Evolutionary conservation across 2,888 invertebrate genomes (phyloP), one percentile per base, ranked within the genome.

Genomic region (Pristionchus japonicus): DNA sequence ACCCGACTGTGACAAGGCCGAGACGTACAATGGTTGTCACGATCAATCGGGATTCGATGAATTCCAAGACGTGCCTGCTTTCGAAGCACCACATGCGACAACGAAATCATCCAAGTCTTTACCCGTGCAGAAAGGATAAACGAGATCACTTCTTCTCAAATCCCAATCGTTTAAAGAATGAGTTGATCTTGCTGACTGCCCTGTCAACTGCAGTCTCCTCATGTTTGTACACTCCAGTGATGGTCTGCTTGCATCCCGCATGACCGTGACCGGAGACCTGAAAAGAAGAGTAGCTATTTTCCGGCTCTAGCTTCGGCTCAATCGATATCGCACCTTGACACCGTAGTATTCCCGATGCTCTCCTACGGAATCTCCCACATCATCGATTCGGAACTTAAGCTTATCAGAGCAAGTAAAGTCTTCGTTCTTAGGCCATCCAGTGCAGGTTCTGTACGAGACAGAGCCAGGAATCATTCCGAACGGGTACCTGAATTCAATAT

Each of bases 281-380:
- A 40, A n/a, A 31, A 31, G n/a, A n/a, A n/a, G n/a, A n/a, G n/a
- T n/a, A n/a, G n/a, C n/a, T n/a, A n/a, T n/a, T n/a, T n/a, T n/a
- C n/a, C n/a, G n/a, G n/a, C n/a, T n/a, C n/a, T n/a, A n/a, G n/a
- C n/a, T n/a, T n/a, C n/a, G n/a, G n/a, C 27, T 64, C 64, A 64
- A 27, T 37, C 17, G 37, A 37, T 37, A 37, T 80, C 89, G 20
- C 34, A 93, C 93, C 89, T 91, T 89, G 31, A 93, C 92, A 15
- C 89, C 92, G 87, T 93, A 93, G 61, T 93, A 93, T 82, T 93
- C 92, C 20, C 93, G 86, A 90, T 93, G 93, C 74, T 93, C 92
- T 89, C 90, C 90, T 34, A 92, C 89, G 77, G 93, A 93, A 34
- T 90, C 89, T n/a, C 90, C 90, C 47, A 90, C 90, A 57, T 91